A percentile compares a stretch with the other conserved stretches of the same genome.
These are phyloP conservation scores for Hexactinellida sp. DNA, from an alignment of 37 sponge, comb jelly and placozoan species.

Conservation along the genomic window DNA sequence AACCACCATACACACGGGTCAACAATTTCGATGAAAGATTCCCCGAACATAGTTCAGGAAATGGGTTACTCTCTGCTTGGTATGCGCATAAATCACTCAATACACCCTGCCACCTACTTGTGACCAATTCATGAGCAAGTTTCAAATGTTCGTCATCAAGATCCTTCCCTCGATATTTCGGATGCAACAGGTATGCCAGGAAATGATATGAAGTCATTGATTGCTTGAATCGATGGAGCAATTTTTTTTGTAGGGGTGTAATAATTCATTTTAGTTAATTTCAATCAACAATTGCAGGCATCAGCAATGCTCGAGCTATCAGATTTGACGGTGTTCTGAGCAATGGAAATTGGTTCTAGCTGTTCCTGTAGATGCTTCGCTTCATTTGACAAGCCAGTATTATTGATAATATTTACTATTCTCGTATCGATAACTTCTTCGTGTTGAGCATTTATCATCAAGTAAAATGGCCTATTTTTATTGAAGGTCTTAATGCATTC, in stretches of 20 bases:
- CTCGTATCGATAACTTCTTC: background rate
- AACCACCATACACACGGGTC: background rate
- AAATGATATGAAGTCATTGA: background rate
- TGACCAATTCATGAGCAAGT: background rate
- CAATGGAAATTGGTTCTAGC: slow-evolving; percentile 2
- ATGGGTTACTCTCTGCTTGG: background rate
- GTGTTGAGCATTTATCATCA: background rate
- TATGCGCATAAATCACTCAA: slow-evolving; percentile 1
- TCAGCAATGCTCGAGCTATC: slow-evolving; percentile 7
- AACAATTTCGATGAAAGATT: background rate
- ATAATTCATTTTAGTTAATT: background rate
- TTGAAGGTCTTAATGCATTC: slow-evolving; percentile 12
- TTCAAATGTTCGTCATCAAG: background rate
- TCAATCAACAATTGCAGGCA: background rate
- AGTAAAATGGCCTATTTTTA: slow-evolving; percentile 11
- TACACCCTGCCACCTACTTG: background rate
- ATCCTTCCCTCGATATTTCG: background rate
- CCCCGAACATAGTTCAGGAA: background rate
- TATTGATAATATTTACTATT: background rate
- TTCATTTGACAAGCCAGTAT: slow-evolving; percentile 12
- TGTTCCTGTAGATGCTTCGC: background rate
- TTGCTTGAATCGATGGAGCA: background rate
- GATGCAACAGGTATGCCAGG: background rate
- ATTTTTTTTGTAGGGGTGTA: background rate
- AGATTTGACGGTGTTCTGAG: background rate